Evolutionary conservation across 2,797 vertebrate species (phyloP), one percentile per base, ranked within the genome.

Genomic region (Tapera naevia): DNA sequence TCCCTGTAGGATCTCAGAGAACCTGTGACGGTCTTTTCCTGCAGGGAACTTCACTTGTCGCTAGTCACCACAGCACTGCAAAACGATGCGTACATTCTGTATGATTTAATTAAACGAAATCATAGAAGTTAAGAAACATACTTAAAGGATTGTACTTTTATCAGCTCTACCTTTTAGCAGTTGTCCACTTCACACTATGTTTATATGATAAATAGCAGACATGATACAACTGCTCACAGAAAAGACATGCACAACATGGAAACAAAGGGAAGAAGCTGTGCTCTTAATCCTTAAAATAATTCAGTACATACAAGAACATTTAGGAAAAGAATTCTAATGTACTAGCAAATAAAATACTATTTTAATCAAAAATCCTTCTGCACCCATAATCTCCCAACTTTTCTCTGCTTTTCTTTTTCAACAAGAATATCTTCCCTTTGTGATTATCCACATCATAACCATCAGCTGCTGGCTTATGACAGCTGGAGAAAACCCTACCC

Each of bases 51-150:
- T 96, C 67, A 90, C 58, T 94, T 87, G 46, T 83, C 8, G 10
- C 35, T 91, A 81, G 88, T 83, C 95, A 88, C 46, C 64, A 88
- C 16, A 89, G 67, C 21, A 71, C 61, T 91, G 86, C 46, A 94
- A 93, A 86, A 64, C 48, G 43, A 37, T 81, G 27, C 5, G 5
- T 82, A 54, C 6, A 11, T 84, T 88, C 69, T 79, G n/a, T 73
- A 58, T 89, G 75, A 86, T 87, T 94, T 93, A 94, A 95, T 94
- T 91, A 94, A 91, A 78, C 14, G 28, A 45, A 93, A 86, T 91
- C 86, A 79, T 78, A 18, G 28, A 86, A 76, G n/a, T 79, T 93
- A 89, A 95, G 71, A 65, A 87, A 82, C 54, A 74, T 9, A 61
- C 10, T 84, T 86, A 82, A 86, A 93, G n/a, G 16, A 50, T 2